phyloP scores from a whole-genome alignment of 2,797 vertebrate genomes.

The Cyprinodon diabolis region DNA sequence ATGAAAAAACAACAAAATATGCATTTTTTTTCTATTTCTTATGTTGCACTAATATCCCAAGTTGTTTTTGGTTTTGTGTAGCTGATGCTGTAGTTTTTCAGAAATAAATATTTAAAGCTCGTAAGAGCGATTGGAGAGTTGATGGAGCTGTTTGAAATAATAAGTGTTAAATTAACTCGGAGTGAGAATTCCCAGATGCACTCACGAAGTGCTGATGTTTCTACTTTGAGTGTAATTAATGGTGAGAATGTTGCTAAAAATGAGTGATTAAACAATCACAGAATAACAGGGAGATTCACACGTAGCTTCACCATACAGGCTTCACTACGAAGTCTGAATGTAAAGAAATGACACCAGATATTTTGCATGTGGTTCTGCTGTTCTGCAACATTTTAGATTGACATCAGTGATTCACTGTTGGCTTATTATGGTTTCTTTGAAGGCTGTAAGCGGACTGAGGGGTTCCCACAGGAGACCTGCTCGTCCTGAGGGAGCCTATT shows the following conservation, averaged over 20 bases:
- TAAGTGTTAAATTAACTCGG: slow-evolving; percentile 36
- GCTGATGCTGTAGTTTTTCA: not conserved
- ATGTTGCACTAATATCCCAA: not conserved
- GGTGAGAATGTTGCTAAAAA: slow-evolving; percentile 12
- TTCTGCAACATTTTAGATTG: slow-evolving; percentile 34
- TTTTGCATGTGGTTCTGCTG: slow-evolving; percentile 1
- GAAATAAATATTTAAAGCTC: slow-evolving; percentile 12
- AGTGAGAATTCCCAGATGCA: slow-evolving; percentile 32
- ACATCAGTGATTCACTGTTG: slow-evolving; percentile 15
- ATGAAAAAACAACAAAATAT: slow-evolving; percentile 7
- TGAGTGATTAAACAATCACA: slow-evolving; percentile 37
- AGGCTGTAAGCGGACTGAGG: slow-evolving; percentile 27
- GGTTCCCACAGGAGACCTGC: slow-evolving; percentile 49
- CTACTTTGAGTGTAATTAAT: slow-evolving; percentile 23
- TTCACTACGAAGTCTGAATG: not conserved
- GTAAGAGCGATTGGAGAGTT: slow-evolving; percentile 38
- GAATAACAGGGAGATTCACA: not conserved
- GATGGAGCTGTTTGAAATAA: slow-evolving; percentile 14
- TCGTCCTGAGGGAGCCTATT: slow-evolving; percentile 66
- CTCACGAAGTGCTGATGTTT: slow-evolving; percentile 43
- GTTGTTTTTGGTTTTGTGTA: not conserved
- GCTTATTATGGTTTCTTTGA: slow-evolving; percentile 26
- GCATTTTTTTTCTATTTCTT: not conserved
- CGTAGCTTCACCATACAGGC: too few species aligned
- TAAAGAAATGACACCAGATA: slow-evolving; percentile 1